Evolutionary conservation across 2,888 invertebrate genomes (phyloP).

Genomic region (Apotomis turbidana): DNA sequence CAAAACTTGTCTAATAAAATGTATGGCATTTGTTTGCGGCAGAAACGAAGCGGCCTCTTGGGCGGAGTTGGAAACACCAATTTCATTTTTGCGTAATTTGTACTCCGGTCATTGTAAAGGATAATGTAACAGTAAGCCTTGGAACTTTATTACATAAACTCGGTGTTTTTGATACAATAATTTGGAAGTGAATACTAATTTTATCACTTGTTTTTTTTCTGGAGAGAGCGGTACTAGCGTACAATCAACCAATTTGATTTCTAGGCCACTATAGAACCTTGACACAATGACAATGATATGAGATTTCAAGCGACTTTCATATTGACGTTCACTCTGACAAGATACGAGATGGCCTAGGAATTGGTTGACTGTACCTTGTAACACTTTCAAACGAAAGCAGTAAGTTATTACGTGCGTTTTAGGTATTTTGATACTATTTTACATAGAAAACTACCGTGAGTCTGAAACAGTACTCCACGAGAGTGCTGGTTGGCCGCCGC

Average conservation of each 20-base stretch:
- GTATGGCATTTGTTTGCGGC: slow-evolving; percentile 18
- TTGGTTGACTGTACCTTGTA: not conserved
- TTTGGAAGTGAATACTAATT: slow-evolving; percentile 2
- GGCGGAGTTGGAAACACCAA: slow-evolving; percentile 34
- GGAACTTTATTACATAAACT: slow-evolving; percentile 12
- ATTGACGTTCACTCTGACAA: too few relatives aligned
- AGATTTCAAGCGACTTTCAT: too few relatives aligned
- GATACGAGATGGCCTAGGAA: too few relatives aligned
- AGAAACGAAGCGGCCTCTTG: not conserved
- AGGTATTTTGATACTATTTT: too few relatives aligned
- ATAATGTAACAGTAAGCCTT: slow-evolving; percentile 24
- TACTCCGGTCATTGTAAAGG: slow-evolving; percentile 21
- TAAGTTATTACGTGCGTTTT: not conserved
- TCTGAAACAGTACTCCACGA: too few relatives aligned
- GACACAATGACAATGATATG: too few relatives aligned
- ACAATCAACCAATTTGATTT: too few relatives aligned
- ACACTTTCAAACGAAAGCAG: not conserved
- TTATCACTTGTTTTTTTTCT: slow-evolving; percentile 1
- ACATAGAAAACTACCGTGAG: too few relatives aligned
- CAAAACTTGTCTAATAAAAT: slow-evolving; percentile 30
- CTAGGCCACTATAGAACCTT: too few relatives aligned
- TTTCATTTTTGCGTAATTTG: slow-evolving; percentile 32
- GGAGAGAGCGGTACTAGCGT: not conserved
- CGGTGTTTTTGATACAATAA: slow-evolving; percentile 4
- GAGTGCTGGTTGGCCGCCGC: too few relatives aligned